A percentile compares a stretch with the other conserved stretches of the same genome.
Evolutionary conservation across 2,113 vertebrate species (phyloP).

Genomic region (Candoia aspera): DNA sequence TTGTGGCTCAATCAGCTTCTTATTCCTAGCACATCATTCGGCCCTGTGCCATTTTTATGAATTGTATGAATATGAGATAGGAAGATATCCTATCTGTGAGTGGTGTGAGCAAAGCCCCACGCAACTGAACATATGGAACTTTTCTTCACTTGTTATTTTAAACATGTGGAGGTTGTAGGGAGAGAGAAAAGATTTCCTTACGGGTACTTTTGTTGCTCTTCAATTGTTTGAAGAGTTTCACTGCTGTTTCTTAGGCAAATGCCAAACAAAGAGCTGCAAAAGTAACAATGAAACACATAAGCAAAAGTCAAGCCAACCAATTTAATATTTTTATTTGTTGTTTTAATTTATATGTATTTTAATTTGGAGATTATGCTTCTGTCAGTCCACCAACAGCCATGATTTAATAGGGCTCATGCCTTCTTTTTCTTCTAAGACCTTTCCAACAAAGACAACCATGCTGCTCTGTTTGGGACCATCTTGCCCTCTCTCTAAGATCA

Average conservation of each 20-base stretch:
- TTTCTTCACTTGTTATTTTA: neutral
- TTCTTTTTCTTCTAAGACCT: neutral
- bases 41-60: neutral
- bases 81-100: neutral
- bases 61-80: neutral
- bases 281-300: neutral
- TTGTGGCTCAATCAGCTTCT: neutral
- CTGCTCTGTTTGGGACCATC: neutral
- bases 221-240: neutral
- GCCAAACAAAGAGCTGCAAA: neutral
- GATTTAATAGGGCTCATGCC: neutral
- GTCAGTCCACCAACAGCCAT: neutral
- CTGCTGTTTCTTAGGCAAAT: neutral
- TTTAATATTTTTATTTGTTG: neutral
- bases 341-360: neutral
- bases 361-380: neutral
- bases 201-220: neutral
- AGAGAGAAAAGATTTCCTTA: neutral
- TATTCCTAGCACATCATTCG: neutral
- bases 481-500: neutral
- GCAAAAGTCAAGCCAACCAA: neutral
- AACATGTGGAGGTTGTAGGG: neutral
- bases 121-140: neutral
- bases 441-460: neutral
- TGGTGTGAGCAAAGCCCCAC: neutral